phyloP scores from a whole-genome alignment of 2,888 invertebrate species.

The Doris montereyensis region DNA sequence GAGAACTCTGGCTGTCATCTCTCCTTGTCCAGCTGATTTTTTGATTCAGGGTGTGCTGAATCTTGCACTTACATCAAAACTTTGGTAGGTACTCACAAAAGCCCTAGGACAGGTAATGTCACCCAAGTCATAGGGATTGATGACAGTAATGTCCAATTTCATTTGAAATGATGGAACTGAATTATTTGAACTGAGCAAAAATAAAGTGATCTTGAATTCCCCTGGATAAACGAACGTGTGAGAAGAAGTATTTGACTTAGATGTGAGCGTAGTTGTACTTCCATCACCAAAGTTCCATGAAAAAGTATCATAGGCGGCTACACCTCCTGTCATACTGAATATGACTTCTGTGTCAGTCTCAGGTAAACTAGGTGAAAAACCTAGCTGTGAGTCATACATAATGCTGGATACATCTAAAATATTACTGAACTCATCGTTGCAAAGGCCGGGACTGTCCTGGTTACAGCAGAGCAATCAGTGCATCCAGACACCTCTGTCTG shows the following conservation, averaged over 20 bases:
- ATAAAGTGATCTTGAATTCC: constrained; percentile 42
- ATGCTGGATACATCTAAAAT: constrained; percentile 20
- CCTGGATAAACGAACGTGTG: constrained; percentile 49
- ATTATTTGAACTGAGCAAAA: neutral
- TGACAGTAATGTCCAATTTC: constrained; percentile 20
- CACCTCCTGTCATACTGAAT: constrained; percentile 42
- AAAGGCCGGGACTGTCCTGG: neutral
- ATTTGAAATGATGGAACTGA: constrained; percentile 12
- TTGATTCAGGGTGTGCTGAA: constrained; percentile 42
- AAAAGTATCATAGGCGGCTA: constrained; percentile 38
- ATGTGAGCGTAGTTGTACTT: constrained; percentile 10
- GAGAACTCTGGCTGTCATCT: neutral
- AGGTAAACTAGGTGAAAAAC: constrained; percentile 15
- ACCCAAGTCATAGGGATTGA: constrained; percentile 26
- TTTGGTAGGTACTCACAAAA: constrained; percentile 15
- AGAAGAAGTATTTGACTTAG: neutral
- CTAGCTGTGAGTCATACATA: constrained; percentile 24
- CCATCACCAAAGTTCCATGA: constrained; percentile 49
- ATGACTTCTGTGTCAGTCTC: constrained; percentile 16
- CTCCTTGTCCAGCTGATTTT: constrained; percentile 41
- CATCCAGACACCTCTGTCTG: constrained; percentile 3
- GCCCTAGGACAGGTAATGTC: constrained; percentile 25
- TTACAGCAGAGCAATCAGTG: constrained; percentile 30
- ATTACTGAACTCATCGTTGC: constrained; percentile 18
- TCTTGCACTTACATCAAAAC: constrained; percentile 35